Percentiles rank a stretch among this genome's conserved stretches.
Conservation (phyloP, 1,140 invertebrate genomes). For the Lysiphlebus fabarum region DNA sequence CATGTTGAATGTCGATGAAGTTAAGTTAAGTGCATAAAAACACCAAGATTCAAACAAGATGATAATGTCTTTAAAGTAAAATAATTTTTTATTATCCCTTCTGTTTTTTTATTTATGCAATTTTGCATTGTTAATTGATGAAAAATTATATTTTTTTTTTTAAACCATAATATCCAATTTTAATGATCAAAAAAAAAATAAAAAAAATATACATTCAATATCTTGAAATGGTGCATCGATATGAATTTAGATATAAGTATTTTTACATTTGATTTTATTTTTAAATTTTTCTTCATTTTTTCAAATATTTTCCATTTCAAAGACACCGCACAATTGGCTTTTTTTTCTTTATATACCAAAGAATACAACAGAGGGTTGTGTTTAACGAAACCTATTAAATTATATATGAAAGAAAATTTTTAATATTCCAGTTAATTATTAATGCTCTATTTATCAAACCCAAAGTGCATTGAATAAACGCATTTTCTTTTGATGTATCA, state of each 20-base stretch:
- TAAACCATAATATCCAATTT: background rate
- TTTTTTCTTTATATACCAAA: too few species aligned
- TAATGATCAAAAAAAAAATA: background rate
- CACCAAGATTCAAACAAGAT: conserved; percentile 18
- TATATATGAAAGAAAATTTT: too few species aligned
- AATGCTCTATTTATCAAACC: too few species aligned
- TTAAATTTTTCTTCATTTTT: too few species aligned
- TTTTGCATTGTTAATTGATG: background rate
- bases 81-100: conserved; percentile 7
- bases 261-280: too few species aligned
- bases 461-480: background rate
- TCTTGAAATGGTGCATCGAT: too few species aligned
- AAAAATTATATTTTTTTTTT: background rate
- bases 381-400: too few species aligned
- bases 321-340: too few species aligned
- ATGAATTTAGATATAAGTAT: too few species aligned
- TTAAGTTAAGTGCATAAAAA: background rate
- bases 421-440: too few species aligned
- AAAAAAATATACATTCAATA: background rate
- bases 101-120: conserved; percentile 8
- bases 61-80: conserved; percentile 26
- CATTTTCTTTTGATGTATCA: background rate
- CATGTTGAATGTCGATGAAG: conserved; percentile 16
- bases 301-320: too few species aligned
- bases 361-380: too few species aligned